Conservation (phyloP, 2,888 invertebrate species). For the Meteorus cinctellus region DNA sequence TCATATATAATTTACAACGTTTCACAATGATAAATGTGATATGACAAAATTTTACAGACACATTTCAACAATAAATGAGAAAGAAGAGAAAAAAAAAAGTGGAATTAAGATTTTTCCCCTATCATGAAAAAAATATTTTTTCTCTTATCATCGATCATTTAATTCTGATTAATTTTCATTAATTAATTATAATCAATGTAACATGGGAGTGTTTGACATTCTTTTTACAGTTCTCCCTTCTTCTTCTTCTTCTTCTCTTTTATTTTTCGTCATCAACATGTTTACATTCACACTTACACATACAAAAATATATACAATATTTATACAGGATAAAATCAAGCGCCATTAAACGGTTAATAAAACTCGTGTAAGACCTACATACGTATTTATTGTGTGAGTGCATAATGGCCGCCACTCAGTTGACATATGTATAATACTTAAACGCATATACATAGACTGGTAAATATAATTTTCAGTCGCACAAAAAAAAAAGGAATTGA, state of each 20-base stretch:
- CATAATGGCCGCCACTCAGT: slow-evolving; percentile 57
- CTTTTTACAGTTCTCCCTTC: too few species aligned
- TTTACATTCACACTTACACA: slow-evolving; percentile 37
- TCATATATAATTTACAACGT: neutral
- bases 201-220: too few species aligned
- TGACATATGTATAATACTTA: slow-evolving; percentile 24
- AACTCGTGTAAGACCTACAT: slow-evolving; percentile 64
- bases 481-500: neutral
- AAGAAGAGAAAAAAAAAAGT: neutral
- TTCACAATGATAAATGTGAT: neutral
- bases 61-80: neutral
- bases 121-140: too few species aligned
- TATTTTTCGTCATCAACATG: slow-evolving; percentile 8
- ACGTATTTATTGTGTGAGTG: slow-evolving; percentile 63
- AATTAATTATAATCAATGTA: too few species aligned
- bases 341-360: slow-evolving; percentile 66
- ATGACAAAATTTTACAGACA: neutral
- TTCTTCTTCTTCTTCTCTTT: too few species aligned
- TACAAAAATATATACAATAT: slow-evolving; percentile 7
- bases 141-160: too few species aligned
- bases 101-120: too few species aligned
- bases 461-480: neutral
- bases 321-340: slow-evolving; percentile 51
- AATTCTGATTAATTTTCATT: too few species aligned
- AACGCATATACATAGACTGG: slow-evolving; percentile 4